A percentile compares a stretch with the other conserved stretches of the same genome.
These are phyloP conservation scores for Oreotragus oreotragus DNA, from an alignment of 2,113 vertebrate species.

Conservation along the genomic window DNA sequence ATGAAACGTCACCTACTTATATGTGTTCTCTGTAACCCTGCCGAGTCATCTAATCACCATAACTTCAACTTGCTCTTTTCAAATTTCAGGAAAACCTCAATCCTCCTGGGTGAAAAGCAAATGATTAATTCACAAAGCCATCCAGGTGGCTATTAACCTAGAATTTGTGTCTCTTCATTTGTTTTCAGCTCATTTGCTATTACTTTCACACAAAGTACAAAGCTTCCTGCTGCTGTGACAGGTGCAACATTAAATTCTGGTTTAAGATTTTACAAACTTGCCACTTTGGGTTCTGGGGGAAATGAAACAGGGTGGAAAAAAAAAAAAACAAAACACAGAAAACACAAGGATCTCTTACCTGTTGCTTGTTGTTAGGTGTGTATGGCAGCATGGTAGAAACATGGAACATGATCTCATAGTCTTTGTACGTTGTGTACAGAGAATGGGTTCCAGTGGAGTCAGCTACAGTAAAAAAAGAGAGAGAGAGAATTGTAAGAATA, in stretches of 20 bases:
- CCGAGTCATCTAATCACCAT: conserved; percentile 50
- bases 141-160: conserved; percentile 53
- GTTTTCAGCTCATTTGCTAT: conserved; percentile 41
- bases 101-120: conserved; percentile 37
- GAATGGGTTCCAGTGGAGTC: conserved; percentile 97
- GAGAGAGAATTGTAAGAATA: neutral
- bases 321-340: too few species aligned
- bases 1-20: neutral
- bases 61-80: conserved; percentile 61
- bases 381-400: conserved; percentile 96
- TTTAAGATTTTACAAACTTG: conserved; percentile 38
- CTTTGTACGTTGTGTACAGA: conserved; percentile 94
- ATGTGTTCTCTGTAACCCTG: neutral
- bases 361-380: conserved; percentile 97
- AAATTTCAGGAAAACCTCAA: conserved; percentile 44
- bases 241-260: conserved; percentile 41
- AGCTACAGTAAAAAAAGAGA: conserved; percentile 79
- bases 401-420: conserved; percentile 98
- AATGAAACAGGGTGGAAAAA: neutral
- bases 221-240: conserved; percentile 53
- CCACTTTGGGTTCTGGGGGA: neutral
- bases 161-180: conserved; percentile 53
- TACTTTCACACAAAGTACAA: conserved; percentile 31
- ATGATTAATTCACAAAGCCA: conserved; percentile 60
- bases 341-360: conserved; percentile 81